A percentile compares a stretch with the other conserved stretches of the same genome.
Conservation (phyloP, 2,888 invertebrate genomes). For the Pollenia griseotomentosa region DNA sequence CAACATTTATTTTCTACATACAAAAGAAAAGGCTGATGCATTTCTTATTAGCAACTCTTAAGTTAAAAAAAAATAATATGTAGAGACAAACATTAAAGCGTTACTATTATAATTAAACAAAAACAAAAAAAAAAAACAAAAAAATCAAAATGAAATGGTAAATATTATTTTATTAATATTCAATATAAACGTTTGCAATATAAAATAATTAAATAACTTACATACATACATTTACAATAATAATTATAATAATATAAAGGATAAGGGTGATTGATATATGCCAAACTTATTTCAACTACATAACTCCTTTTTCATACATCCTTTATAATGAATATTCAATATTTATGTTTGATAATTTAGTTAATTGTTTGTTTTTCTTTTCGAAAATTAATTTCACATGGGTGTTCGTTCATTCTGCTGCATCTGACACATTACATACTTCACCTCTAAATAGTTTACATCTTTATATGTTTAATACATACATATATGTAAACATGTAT, state of each 20-base stretch:
- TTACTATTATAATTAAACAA: constrained; percentile 52
- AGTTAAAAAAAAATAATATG: constrained; percentile 27
- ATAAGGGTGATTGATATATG: constrained; percentile 72
- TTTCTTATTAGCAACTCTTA: constrained; percentile 43
- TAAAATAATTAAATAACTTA: constrained; percentile 30
- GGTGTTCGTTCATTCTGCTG: constrained; percentile 32
- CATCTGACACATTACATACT: constrained; percentile 16
- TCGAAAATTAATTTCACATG: constrained; percentile 7
- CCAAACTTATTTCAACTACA: constrained; percentile 55
- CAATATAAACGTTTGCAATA: constrained; percentile 63
- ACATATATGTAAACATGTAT: background rate
- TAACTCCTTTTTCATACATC: background rate
- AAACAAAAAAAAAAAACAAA: constrained; percentile 24
- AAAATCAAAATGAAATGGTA: constrained; percentile 59
- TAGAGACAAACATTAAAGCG: constrained; percentile 27
- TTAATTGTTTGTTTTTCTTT: constrained; percentile 26
- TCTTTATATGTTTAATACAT: background rate
- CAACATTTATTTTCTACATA: constrained; percentile 12
- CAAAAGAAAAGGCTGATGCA: constrained; percentile 40
- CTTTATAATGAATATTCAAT: constrained; percentile 31
- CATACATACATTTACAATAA: constrained; percentile 44
- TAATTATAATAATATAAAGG: constrained; percentile 9
- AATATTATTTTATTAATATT: constrained; percentile 61
- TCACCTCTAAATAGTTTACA: background rate
- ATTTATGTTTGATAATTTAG: constrained; percentile 27